Base-by-base conservation (phyloP, 1,140 invertebrate species). In the Conus betulinus region DNA sequence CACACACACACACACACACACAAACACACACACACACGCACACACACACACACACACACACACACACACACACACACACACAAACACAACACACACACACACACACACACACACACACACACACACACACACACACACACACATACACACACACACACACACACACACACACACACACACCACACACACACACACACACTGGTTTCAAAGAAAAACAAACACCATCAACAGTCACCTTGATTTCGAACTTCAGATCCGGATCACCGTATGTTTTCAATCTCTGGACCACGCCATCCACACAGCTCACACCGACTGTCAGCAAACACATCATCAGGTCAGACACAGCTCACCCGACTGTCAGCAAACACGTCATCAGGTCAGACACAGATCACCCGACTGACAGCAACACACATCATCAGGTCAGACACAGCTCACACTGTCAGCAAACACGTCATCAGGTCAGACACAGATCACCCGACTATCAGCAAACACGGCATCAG, bases 241-340 rank as follows among this genome's bases (percentile, higher is more conserved):
- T 96, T 84, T 97, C 96, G 93, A 97, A 95, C 39, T 97, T 96
- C 20, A 96, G 90, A 71, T 95, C 92, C 52, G 96, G 95, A 92
- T 96, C 96, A 92, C 95, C 96, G 91, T 97, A 97, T 27, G 96
- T 96, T 91, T 96, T 96, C n/a, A 99, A 94, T 86, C 97, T 96
- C 88, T 97, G 96, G 5, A 98, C 96, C 51, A 99, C 96, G 79
- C 97, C 97, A 90, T 97, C 96, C 23, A 98, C 95, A 91, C 97
- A 97, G 23, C 96, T 96, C 93, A 97, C 97, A n/a, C 90, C 97
- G 96, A 82, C 96, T 96, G 89, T 23, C 93, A 93, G 55, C 87
- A 85, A 89, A 88, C 79, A 90, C 51, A 51, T 8, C 27, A 39
- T 79, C 39, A 39, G 39, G 78, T n/a, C 78, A 79, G 8, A 79